Evolutionary conservation across 2,797 vertebrate genomes (phyloP).

Genomic region (Platyrinchus mystaceus): DNA sequence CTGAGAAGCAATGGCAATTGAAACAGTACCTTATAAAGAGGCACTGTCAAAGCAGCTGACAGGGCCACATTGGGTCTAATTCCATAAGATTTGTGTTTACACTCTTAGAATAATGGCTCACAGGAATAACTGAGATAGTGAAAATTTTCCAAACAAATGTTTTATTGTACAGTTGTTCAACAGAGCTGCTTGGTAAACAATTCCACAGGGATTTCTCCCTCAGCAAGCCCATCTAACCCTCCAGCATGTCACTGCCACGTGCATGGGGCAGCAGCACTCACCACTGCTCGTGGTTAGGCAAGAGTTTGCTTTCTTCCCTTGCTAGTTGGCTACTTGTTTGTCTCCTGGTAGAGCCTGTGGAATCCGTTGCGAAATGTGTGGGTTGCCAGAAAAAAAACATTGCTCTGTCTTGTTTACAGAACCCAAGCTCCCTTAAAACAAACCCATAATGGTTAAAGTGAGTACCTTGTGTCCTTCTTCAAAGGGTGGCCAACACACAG

Average conservation of each 20-base stretch:
- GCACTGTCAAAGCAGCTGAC: neutral
- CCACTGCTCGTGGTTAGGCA: neutral
- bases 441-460: neutral
- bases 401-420: conserved; percentile 34
- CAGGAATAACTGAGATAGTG: neutral
- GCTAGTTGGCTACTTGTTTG: neutral
- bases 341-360: neutral
- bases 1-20: neutral
- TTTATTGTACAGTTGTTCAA: neutral
- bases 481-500: neutral
- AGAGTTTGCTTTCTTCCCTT: neutral
- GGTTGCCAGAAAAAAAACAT: conserved; percentile 19
- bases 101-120: neutral
- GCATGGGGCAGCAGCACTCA: neutral
- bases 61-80: fast-evolving
- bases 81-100: neutral
- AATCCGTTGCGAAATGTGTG: conserved; percentile 24
- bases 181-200: neutral
- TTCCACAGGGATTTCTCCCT: neutral
- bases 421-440: neutral
- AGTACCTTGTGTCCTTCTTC: conserved; percentile 2
- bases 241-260: neutral
- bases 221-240: neutral
- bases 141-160: neutral
- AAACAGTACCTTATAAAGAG: neutral